Conservation (phyloP, 2,113 vertebrate genomes). For the Pontoporia blainvillei region DNA sequence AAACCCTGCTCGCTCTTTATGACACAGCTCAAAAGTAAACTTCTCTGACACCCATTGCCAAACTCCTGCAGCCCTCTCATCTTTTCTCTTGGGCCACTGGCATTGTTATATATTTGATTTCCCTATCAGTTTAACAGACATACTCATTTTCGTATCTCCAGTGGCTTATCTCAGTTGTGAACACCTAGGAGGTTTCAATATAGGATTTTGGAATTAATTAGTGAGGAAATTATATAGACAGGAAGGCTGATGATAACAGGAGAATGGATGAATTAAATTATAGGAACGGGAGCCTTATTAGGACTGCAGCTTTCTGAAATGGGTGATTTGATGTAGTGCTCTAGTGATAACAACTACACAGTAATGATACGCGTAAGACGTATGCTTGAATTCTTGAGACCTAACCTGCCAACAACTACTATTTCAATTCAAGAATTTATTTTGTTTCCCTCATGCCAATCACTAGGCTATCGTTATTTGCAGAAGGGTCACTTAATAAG, state of each 20-base stretch:
- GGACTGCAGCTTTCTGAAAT: not conserved
- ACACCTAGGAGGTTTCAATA: not conserved
- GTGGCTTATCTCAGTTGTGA: not conserved
- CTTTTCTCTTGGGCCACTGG: not conserved
- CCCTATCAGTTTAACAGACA: not conserved
- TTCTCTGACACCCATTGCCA: not conserved
- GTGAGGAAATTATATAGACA: not conserved
- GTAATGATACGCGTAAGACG: not conserved
- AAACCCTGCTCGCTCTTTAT: not conserved
- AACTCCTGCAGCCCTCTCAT: not conserved
- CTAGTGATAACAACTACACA: not conserved
- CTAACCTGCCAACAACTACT: not conserved
- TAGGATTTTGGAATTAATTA: not conserved
- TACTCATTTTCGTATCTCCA: not conserved
- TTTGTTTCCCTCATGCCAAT: not conserved
- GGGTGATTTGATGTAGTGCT: not conserved
- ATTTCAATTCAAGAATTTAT: not conserved
- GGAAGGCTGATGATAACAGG: not conserved
- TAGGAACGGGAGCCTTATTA: not conserved
- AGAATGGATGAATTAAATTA: not conserved
- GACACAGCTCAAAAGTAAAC: not conserved
- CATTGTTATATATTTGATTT: not conserved
- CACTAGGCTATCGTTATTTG: not conserved
- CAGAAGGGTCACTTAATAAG: not conserved
- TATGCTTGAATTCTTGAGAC: not conserved